phyloP scores from a whole-genome alignment of 2,888 invertebrate genomes.

The Hydropsyche betteni region DNA sequence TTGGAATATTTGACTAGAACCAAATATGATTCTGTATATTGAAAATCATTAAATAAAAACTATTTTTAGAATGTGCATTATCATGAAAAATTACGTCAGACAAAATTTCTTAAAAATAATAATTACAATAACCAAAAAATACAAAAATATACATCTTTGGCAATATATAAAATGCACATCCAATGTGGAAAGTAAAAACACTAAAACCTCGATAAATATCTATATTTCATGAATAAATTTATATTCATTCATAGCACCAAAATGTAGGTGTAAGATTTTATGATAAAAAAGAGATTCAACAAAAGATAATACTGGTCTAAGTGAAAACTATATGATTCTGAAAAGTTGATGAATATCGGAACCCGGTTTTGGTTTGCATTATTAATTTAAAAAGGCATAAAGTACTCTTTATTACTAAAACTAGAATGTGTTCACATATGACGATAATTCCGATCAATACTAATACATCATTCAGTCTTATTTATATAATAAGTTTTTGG shows the following conservation, averaged over 20 bases:
- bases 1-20: slow-evolving; percentile 6
- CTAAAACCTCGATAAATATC: too few species aligned
- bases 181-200: too few species aligned
- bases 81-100: not conserved
- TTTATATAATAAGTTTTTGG: slow-evolving; percentile 47
- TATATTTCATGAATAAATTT: too few species aligned
- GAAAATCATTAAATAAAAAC: not conserved
- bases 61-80: not conserved
- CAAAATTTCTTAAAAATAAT: too few species aligned
- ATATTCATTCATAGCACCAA: too few species aligned
- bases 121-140: not conserved
- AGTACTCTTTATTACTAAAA: slow-evolving; percentile 42
- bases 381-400: slow-evolving; percentile 42
- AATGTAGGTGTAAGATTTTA: too few species aligned
- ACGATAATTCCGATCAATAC: slow-evolving; percentile 48
- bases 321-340: not conserved
- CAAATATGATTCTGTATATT: not conserved
- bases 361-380: slow-evolving; percentile 27
- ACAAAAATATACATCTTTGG: slow-evolving; percentile 31
- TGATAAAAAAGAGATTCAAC: too few species aligned
- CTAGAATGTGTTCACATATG: slow-evolving; percentile 45
- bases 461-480: slow-evolving; percentile 52
- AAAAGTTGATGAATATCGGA: not conserved
- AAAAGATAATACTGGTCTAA: too few species aligned
- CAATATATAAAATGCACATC: slow-evolving; percentile 5